Conservation (phyloP, 2,888 invertebrate species). For the Metalampra italica region DNA sequence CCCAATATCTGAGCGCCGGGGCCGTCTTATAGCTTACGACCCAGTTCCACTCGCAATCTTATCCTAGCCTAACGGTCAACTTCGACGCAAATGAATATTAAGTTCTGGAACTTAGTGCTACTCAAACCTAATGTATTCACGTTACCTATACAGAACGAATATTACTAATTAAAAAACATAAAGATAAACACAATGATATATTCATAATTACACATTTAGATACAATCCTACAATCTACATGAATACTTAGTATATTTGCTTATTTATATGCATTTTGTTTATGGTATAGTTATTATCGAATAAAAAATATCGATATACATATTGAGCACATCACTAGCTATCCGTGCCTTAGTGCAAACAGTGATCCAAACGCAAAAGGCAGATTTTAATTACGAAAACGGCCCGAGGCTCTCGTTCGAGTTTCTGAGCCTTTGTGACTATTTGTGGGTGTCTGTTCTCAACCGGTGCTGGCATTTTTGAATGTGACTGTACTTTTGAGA, state of each 20-base stretch:
- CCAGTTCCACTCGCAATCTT: slow-evolving; percentile 28
- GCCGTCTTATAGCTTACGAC: slow-evolving; percentile 23
- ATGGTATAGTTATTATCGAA: background rate
- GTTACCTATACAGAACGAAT: no score
- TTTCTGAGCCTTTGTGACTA: slow-evolving; percentile 23
- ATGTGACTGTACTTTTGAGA: background rate
- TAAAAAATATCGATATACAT: background rate
- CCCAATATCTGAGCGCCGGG: slow-evolving; percentile 27
- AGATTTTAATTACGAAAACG: slow-evolving; percentile 68
- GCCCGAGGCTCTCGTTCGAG: slow-evolving; percentile 32
- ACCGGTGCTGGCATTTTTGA: background rate
- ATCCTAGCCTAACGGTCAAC: slow-evolving; percentile 19
- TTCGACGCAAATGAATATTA: slow-evolving; percentile 20
- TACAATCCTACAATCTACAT: no score
- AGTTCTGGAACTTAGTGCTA: slow-evolving; percentile 13
- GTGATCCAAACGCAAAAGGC: slow-evolving; percentile 54
- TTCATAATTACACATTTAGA: no score
- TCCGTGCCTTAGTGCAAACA: slow-evolving; percentile 20
- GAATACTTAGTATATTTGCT: no score
- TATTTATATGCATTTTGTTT: no score
- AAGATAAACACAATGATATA: no score
- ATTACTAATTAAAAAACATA: no score
- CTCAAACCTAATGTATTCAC: background rate
- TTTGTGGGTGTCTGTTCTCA: slow-evolving; percentile 23
- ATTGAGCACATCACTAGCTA: slow-evolving; percentile 4